A percentile compares a stretch with the other conserved stretches of the same genome.
phyloP scores from a whole-genome alignment of 2,797 vertebrate species.

The Salarias fasciatus region DNA sequence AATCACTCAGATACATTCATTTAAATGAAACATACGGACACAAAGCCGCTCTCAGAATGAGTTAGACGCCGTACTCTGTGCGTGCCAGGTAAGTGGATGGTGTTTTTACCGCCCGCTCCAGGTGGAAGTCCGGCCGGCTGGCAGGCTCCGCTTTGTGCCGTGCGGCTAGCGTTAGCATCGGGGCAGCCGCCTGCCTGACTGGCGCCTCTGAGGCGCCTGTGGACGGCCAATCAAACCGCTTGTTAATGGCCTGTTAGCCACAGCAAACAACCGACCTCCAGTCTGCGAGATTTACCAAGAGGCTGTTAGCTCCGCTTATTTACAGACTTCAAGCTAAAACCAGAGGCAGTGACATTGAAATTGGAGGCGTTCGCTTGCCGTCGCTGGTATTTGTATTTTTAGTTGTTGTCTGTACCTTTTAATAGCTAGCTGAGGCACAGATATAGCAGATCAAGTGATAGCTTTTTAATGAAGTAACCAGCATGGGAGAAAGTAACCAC shows the following conservation, averaged over 20 bases:
- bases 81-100: conserved; percentile 63
- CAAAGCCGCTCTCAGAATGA: conserved; percentile 46
- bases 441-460: too few species aligned
- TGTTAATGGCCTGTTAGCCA: conserved; percentile 42
- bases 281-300: not conserved
- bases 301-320: too few species aligned
- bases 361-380: conserved; percentile 4
- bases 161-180: conserved; percentile 46
- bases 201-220: conserved; percentile 59
- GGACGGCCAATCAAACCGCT: conserved; percentile 43
- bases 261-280: conserved; percentile 16
- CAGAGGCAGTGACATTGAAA: conserved; percentile 19
- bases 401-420: not conserved
- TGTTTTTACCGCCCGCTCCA: not conserved
- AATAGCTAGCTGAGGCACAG: too few species aligned
- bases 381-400: not conserved
- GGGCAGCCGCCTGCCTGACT: conserved; percentile 18
- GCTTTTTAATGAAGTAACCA: too few species aligned
- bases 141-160: conserved; percentile 43
- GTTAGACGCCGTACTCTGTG: conserved; percentile 38
- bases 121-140: too few species aligned
- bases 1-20: not conserved
- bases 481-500: too few species aligned
- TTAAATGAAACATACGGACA: not conserved
- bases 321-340: not conserved